phyloP scores from a whole-genome alignment of 2,113 vertebrate species.

The Labeo rohita region DNA sequence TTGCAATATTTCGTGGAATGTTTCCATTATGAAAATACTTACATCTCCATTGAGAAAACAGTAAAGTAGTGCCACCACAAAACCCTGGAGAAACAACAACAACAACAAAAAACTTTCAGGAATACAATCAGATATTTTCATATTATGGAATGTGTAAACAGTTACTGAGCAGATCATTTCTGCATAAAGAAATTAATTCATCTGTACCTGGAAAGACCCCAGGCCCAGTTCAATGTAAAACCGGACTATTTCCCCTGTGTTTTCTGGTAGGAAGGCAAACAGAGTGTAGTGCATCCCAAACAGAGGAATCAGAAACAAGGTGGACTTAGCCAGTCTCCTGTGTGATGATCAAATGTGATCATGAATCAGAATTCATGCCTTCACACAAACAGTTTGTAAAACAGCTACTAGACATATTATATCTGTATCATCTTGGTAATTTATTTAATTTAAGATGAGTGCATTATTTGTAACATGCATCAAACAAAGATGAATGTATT shows the following conservation, averaged over 20 bases:
- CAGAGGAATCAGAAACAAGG: slow-evolving; percentile 92
- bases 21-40: slow-evolving; percentile 60
- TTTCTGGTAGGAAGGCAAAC: slow-evolving; percentile 91
- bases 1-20: background rate
- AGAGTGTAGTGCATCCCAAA: slow-evolving; percentile 95
- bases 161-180: background rate
- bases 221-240: slow-evolving; percentile 91
- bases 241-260: slow-evolving; percentile 82
- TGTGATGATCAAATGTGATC: slow-evolving; percentile 4
- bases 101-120: background rate
- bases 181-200: background rate
- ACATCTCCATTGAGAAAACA: slow-evolving; percentile 98
- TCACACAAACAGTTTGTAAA: background rate
- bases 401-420: background rate
- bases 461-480: background rate
- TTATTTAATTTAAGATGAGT: background rate
- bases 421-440: background rate
- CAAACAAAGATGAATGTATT: background rate
- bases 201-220: slow-evolving; percentile 92
- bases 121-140: background rate
- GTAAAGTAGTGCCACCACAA: slow-evolving; percentile 94
- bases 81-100: slow-evolving; percentile 81
- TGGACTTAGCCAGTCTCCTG: slow-evolving; percentile 94
- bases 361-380: no score
- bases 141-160: background rate